Evolutionary conservation across 2,797 vertebrate species (phyloP).

Genomic region (Leptatherina wallacei): DNA sequence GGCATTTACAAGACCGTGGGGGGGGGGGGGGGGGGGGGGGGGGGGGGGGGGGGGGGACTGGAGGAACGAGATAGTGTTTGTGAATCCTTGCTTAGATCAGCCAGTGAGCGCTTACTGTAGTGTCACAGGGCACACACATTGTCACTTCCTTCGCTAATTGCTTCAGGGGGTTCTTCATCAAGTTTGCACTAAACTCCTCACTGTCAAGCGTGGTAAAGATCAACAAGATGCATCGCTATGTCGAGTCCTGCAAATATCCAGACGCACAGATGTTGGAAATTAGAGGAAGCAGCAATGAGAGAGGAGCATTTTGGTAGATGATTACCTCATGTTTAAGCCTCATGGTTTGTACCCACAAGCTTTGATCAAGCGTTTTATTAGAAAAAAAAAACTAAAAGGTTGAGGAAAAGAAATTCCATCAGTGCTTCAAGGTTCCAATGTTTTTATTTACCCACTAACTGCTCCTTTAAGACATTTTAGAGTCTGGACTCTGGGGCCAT

Average conservation of each 20-base stretch:
- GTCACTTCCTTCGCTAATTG: conserved; percentile 24
- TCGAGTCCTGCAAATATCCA: not conserved
- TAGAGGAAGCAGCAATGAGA: conserved; percentile 26
- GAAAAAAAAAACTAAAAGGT: conserved; percentile 7
- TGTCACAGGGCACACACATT: conserved; percentile 8
- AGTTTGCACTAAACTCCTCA: not conserved
- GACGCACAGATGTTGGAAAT: conserved; percentile 8
- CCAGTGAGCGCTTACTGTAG: conserved; percentile 8
- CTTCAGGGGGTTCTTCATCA: conserved; percentile 17
- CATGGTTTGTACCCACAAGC: conserved; percentile 4
- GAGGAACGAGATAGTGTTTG: conserved; percentile 3
- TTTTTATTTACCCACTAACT: conserved; percentile 49
- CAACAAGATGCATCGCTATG: not conserved
- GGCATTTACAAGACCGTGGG: conserved; percentile 37
- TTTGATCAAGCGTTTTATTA: conserved; percentile 36
- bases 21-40: not conserved
- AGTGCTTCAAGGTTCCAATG: conserved; percentile 17
- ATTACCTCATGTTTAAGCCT: conserved; percentile 11
- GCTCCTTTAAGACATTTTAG: conserved; percentile 57
- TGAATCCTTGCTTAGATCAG: conserved; percentile 1
- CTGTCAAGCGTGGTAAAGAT: conserved; percentile 6
- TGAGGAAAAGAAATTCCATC: conserved; percentile 41
- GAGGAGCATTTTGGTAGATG: not conserved
- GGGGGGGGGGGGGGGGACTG: conserved; percentile 21
- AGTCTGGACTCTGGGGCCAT: conserved; percentile 44